Percentiles rank a stretch among this genome's conserved stretches.
Conservation (phyloP, 1,140 invertebrate species). For the Cherax quadricarinatus region DNA sequence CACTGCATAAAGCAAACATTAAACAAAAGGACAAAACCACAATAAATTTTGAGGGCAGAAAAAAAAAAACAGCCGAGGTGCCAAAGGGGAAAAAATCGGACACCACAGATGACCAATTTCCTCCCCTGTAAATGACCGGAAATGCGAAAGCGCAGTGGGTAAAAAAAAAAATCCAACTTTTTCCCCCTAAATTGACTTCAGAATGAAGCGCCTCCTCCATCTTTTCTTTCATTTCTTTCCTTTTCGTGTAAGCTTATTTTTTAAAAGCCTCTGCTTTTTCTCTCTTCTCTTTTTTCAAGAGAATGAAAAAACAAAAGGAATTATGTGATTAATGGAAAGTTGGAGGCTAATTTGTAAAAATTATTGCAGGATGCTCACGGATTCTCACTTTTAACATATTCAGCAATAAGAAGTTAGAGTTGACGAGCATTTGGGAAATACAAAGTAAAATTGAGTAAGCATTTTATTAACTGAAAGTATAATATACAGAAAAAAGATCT, state of each 20-base stretch:
- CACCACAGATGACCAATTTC: neutral
- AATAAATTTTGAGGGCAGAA: neutral
- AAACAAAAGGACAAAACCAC: too few species aligned
- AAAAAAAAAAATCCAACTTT: neutral
- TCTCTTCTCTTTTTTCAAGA: neutral
- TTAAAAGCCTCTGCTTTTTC: neutral
- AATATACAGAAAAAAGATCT: too few species aligned
- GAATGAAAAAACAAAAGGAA: neutral
- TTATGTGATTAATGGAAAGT: neutral
- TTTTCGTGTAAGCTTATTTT: neutral
- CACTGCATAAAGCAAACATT: too few species aligned
- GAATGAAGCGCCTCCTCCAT: neutral
- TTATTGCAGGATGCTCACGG: too few species aligned
- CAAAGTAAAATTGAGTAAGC: too few species aligned
- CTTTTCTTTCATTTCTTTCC: neutral
- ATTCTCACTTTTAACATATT: too few species aligned
- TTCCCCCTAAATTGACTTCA: neutral
- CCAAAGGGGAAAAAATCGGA: neutral
- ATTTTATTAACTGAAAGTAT: too few species aligned
- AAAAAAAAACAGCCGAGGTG: neutral
- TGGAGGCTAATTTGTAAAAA: too few species aligned
- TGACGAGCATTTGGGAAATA: too few species aligned
- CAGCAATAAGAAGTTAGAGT: too few species aligned
- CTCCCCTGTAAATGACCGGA: neutral
- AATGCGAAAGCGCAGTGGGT: neutral